Evolutionary conservation across 1,140 invertebrate species (phyloP), one percentile per base, ranked within the genome.

Genomic region (Musca vetustissima): DNA sequence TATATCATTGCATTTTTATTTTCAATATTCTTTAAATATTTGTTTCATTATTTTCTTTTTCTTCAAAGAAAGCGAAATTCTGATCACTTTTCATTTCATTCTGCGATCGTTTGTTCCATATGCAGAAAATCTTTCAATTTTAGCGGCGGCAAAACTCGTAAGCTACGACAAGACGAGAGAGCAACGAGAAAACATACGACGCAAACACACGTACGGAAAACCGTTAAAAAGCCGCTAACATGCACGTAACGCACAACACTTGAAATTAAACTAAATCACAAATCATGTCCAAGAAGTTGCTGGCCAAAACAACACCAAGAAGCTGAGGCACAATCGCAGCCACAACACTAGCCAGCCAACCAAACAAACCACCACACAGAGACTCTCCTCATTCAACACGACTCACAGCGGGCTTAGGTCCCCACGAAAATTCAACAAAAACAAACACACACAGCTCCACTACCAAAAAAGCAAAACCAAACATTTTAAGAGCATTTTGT

Each of bases 211-310:
- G 79, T 72, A 59, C 74, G 74, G 74, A 75, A 75, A 75, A 66
- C 50, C 61, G 52, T 53, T 70, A 76, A 75, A 72, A 75, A 75
- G 53, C 68, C 61, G 50, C 64, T 72, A 78, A 75, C 75, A 76
- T 75, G 78, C 78, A 79, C 78, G 76, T 77, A 79, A 80, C 78
- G 78, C 78, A 76, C 74, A 78, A 80, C 78, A 80, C 78, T 80
- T 77, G 76, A 80, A 78, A 80, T 76, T 78, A 75, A 80, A 80
- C 78, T 76, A 80, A 80, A 80, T 80, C 75, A 79, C 71, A 75
- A 76, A 76, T 75, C 78, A 77, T 80, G 78, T 79, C 78, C 78
- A 80, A 80, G 78, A 80, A 80, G 78, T 80, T 80, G 78, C 76
- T 80, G 78, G 76, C 74, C 74, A 72, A 43, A 43, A 72, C 74